Base-by-base conservation (phyloP, 2,113 vertebrate genomes). In the Crocuta crocuta region DNA sequence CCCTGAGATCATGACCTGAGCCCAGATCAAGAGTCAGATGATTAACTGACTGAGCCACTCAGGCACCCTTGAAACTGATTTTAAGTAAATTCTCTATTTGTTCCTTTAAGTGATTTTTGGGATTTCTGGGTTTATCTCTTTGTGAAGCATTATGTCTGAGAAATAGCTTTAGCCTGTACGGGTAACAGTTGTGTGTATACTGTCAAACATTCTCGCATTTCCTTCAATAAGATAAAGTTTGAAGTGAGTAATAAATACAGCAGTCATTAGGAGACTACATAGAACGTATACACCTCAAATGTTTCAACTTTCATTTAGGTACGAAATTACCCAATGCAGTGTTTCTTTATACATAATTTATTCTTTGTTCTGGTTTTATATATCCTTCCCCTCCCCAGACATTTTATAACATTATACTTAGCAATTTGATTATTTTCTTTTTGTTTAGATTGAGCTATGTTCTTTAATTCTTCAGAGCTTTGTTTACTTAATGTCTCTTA, bases 401-500 rank as follows among this genome's bases (percentile, higher is more conserved):
- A 48, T 96, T 94, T 93, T 91, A 2, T 65, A 71, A 80, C 26
- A 80, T 89, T 92, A 9, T 70, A 87, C 78, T 76, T 76, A 88
- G 70, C 58, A 68, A 55, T 55, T 58, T 71, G 43, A 23, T 63
- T 92, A 48, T 91, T 97, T 96, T 97, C 53, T 74, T 91, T 11
- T 92, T 95, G 71, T 93, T 94, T 97, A 63, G 33, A 86, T 89
- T 90, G 58, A 94, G 13, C 19, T 91, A 48, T 89, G 15, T 26
- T 95, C 92, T 91, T 96, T 68, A 89, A 80, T 86, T 94, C 55
- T 96, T 83, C 4, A 53, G 53, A 97, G 31, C 17, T 92, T 79
- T 35, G 55, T 85, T 61, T 93, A 84, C 83, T 58, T 85, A 94
- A 85, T n/a, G 6, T 63, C 24, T 96, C 33, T 68, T 92, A 35